phyloP scores from a whole-genome alignment of 2,888 invertebrate genomes.

The Melinaea marsaeus region DNA sequence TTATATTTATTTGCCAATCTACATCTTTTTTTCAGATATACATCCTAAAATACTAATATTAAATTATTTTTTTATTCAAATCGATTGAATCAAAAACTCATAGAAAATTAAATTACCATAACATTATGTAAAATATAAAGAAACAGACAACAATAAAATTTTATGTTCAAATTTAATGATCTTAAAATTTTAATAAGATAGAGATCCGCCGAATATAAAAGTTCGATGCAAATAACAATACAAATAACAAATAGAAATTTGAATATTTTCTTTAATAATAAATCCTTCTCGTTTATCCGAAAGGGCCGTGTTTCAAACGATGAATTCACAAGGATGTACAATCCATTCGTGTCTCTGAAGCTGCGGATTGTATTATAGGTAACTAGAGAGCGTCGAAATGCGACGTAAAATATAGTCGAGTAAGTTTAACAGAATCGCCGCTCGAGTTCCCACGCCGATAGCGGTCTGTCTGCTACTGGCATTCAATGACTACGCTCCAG shows the following conservation, averaged over 20 bases:
- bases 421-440: constrained; percentile 45
- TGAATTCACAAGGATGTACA: constrained; percentile 59
- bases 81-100: too few relatives aligned
- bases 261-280: neutral
- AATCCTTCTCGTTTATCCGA: constrained; percentile 12
- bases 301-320: constrained; percentile 24
- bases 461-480: constrained; percentile 33
- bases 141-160: too few relatives aligned
- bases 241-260: neutral
- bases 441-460: constrained; percentile 64
- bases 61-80: too few relatives aligned
- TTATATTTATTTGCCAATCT: too few relatives aligned
- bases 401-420: constrained; percentile 62
- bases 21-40: too few relatives aligned
- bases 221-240: too few relatives aligned
- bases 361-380: constrained; percentile 46
- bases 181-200: too few relatives aligned
- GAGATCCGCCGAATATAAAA: too few relatives aligned
- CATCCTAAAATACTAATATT: too few relatives aligned
- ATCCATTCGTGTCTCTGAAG: constrained; percentile 65
- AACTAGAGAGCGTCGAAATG: constrained; percentile 59
- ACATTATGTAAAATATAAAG: too few relatives aligned
- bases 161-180: too few relatives aligned
- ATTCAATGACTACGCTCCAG: constrained; percentile 27
- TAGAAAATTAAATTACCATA: too few relatives aligned